A percentile compares a stretch with the other conserved stretches of the same genome.
Conservation (phyloP, 1,140 invertebrate genomes). For the Stenopsyche tienmushanensis region DNA sequence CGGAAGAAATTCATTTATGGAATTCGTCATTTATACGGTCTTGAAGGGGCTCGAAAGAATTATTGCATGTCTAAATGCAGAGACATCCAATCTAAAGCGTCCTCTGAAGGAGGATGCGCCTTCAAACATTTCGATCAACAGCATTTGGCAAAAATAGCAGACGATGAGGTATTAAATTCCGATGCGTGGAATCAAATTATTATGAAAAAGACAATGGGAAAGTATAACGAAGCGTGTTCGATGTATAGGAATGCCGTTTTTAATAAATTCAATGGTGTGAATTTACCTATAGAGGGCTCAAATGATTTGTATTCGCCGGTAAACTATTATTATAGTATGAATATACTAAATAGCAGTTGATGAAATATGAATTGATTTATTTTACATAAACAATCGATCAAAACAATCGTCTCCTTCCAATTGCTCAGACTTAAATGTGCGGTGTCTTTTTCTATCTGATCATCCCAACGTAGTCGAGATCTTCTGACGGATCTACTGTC, state of each 20-base stretch:
- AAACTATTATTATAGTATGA: conserved; percentile 34
- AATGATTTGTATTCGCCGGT: conserved; percentile 24
- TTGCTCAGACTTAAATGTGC: no score
- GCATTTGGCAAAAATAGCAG: conserved; percentile 51
- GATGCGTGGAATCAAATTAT: conserved; percentile 26
- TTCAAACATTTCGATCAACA: conserved; percentile 59
- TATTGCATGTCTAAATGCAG: conserved; percentile 61
- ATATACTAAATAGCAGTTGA: no score
- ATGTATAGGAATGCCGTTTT: conserved; percentile 32
- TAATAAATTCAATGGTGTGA: neutral
- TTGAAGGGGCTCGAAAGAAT: conserved; percentile 65
- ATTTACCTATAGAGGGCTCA: no score
- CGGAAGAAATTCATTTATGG: conserved; percentile 67
- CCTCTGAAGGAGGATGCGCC: conserved; percentile 62
- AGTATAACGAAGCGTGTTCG: conserved; percentile 26
- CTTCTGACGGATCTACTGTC: no score
- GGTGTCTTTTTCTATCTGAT: no score
- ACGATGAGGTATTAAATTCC: conserved; percentile 30
- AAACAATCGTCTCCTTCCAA: no score
- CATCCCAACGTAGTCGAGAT: no score
- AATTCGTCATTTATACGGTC: conserved; percentile 71
- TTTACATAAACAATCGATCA: no score
- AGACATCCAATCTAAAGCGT: conserved; percentile 55
- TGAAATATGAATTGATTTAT: no score
- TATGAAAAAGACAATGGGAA: conserved; percentile 15